Evolutionary conservation across 2,113 vertebrate genomes (phyloP), one percentile per base, ranked within the genome.

Genomic region (Lates calcarifer): DNA sequence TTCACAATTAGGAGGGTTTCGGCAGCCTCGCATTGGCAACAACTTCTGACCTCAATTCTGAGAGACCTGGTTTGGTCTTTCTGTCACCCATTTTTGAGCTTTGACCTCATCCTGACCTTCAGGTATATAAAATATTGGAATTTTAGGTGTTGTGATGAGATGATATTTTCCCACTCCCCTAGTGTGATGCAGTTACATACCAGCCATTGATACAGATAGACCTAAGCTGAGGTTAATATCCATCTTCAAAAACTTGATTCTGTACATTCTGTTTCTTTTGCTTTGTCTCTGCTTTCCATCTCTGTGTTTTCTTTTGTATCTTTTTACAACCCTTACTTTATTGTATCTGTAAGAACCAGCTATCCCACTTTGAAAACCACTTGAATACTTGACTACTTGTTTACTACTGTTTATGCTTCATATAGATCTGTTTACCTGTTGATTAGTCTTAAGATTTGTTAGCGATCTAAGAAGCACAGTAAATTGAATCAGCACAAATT

Each of bases 1-100:
- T 75, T 88, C 22, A 78, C 58, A 65, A 83, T 51, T 70, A 7
- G 49, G 29, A 83, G 53, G 56, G 56, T 74, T 82, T 77, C 22
- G 76, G 31, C 49, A 71, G 26, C 57, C 31, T 53, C 31, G 13
- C 39, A 61, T 31, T 8, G 3, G 41, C 47, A 47, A 11, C 29
- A 61, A 71, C 18, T 39, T 74, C 37, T 80, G 67, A 71, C 79
- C 74, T 86, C 41, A 41, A 41, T 81, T 63, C 26, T 64, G 60
- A 75, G 14, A 51, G 55, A 68, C 18, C 24, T 53, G 15, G 61
- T 67, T 58, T 71, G 31, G 79, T 67, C 60, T 67, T 55, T 37
- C 24, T 72, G 4, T 79, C 71, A 79, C 60, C 69, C 33, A 45
- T n/a, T n/a, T n/a, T n/a, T n/a, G n/a, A n/a, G n/a, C 41, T 60